Conservation (phyloP, 2,888 invertebrate species). For the Suillia variegata region DNA sequence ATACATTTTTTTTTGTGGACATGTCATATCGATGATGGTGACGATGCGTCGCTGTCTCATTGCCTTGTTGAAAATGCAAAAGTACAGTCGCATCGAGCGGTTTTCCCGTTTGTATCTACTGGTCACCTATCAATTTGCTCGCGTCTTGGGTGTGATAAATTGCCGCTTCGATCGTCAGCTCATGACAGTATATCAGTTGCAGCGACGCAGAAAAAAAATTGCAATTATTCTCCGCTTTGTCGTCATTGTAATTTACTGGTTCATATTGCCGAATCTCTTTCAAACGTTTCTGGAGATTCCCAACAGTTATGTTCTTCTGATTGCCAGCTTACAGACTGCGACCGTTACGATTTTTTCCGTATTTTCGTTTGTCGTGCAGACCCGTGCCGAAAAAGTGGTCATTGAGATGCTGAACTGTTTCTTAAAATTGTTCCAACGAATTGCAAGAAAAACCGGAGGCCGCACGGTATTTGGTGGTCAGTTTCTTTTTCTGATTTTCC, state of each 20-base stretch:
- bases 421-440: slow-evolving; percentile 32
- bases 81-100: slow-evolving; percentile 28
- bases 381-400: slow-evolving; percentile 29
- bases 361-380: slow-evolving; percentile 38
- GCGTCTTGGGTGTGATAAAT: slow-evolving; percentile 38
- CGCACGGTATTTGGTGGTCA: slow-evolving; percentile 31
- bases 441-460: slow-evolving; percentile 26
- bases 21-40: too few species aligned
- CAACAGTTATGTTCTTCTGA: slow-evolving; percentile 32
- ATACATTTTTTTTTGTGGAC: too few species aligned
- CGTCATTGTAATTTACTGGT: slow-evolving; percentile 32
- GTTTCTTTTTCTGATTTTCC: slow-evolving; percentile 29
- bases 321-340: slow-evolving; percentile 34
- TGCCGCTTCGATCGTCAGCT: slow-evolving; percentile 28
- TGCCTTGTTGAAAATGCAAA: slow-evolving; percentile 27
- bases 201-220: slow-evolving; percentile 25
- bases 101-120: slow-evolving; percentile 35
- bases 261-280: slow-evolving; percentile 33
- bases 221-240: slow-evolving; percentile 33
- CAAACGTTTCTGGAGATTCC: neutral
- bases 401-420: slow-evolving; percentile 40
- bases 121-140: slow-evolving; percentile 34
- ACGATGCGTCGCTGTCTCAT: neutral
- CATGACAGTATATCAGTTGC: slow-evolving; percentile 26
- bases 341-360: slow-evolving; percentile 42